Conservation (phyloP, 1,140 invertebrate genomes). For the Sesamia nonagrioides region DNA sequence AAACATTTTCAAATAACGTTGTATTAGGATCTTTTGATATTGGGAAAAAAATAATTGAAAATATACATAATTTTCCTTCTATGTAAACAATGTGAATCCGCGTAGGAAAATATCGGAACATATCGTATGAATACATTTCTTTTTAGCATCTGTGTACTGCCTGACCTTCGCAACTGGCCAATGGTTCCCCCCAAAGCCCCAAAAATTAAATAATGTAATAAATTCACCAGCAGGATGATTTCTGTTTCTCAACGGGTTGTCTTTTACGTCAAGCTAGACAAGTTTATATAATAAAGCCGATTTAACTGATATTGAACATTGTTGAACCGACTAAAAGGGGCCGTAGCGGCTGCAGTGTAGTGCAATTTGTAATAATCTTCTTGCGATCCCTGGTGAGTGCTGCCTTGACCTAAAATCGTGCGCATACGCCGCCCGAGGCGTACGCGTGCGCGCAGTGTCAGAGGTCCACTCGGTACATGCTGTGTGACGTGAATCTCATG, state of each 20-base stretch:
- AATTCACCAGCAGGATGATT: slow-evolving; percentile 17
- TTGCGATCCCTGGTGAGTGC: slow-evolving; percentile 57
- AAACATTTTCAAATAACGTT: background rate
- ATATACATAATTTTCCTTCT: background rate
- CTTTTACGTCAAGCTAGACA: slow-evolving; percentile 39
- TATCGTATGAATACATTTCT: background rate
- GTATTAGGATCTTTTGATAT: background rate
- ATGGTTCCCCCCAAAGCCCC: slow-evolving; percentile 6
- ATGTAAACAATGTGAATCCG: background rate
- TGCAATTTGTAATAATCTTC: slow-evolving; percentile 76
- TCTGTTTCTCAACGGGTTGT: slow-evolving; percentile 42
- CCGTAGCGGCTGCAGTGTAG: slow-evolving; percentile 55
- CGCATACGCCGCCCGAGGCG: slow-evolving; percentile 43
- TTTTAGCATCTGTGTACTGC: background rate
- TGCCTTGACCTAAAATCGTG: slow-evolving; percentile 71
- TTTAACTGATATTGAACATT: slow-evolving; percentile 56
- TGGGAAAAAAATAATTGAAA: background rate
- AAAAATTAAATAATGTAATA: slow-evolving; percentile 20
- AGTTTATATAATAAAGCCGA: slow-evolving; percentile 49
- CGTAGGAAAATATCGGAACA: background rate
- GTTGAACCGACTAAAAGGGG: slow-evolving; percentile 50
- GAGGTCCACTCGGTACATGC: slow-evolving; percentile 47
- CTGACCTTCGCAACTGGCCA: slow-evolving; percentile 25
- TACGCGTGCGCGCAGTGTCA: slow-evolving; percentile 55
- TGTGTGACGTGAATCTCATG: slow-evolving; percentile 37